Evolutionary conservation across 2,113 vertebrate genomes (phyloP).

Genomic region (Calidris pygmaea): DNA sequence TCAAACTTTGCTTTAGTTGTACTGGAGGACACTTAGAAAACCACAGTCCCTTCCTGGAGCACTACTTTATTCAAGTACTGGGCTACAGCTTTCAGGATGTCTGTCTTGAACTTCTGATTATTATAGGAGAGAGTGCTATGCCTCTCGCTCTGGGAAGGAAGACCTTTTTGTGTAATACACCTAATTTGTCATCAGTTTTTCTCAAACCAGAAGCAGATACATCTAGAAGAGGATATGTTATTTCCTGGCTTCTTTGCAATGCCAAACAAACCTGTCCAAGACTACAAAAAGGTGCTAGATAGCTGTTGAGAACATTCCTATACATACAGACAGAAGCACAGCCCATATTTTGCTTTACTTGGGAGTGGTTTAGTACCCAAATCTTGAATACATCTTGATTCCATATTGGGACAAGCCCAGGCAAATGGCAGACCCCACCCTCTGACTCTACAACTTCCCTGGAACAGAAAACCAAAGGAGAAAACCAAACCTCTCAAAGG

Average conservation of each 20-base stretch:
- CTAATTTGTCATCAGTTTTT: background rate
- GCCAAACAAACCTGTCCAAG: background rate
- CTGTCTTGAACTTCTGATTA: background rate
- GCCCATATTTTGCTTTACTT: background rate
- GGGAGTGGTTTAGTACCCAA: background rate
- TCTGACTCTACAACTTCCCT: background rate
- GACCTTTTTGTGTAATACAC: background rate
- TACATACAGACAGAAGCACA: background rate
- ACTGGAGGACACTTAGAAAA: background rate
- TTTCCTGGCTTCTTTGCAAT: background rate
- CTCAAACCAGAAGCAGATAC: background rate
- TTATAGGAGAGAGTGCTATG: background rate
- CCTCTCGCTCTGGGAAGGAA: background rate
- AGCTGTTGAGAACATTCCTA: background rate
- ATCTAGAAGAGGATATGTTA: background rate
- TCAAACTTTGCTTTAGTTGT: background rate
- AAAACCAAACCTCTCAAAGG: background rate
- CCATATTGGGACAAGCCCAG: background rate
- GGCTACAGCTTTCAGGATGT: background rate
- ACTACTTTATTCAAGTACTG: background rate
- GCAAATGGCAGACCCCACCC: background rate
- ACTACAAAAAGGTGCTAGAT: background rate
- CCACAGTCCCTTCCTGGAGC: background rate
- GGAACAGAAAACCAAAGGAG: background rate
- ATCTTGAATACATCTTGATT: background rate